A percentile compares a stretch with the other conserved stretches of the same genome.
These are phyloP conservation scores for Sus cebifrons DNA, from an alignment of 2,797 vertebrate species.

Conservation along the genomic window DNA sequence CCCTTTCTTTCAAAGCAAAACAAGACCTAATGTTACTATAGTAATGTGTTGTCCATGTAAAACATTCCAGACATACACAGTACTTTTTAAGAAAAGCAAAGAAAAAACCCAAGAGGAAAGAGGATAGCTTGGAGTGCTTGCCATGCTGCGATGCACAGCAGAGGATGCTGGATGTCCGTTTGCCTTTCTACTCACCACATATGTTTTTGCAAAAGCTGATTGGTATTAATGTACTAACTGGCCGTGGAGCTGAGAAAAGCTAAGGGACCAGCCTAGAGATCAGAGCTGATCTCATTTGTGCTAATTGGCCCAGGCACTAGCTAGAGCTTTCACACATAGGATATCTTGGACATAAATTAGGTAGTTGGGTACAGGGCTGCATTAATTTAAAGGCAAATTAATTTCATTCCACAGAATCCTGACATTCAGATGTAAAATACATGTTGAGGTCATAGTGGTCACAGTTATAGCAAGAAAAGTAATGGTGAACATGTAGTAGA, in stretches of 20 bases:
- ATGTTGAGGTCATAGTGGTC: neutral
- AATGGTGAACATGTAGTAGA: neutral
- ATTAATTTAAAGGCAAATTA: constrained; percentile 45
- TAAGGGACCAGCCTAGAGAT: neutral
- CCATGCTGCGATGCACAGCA: neutral
- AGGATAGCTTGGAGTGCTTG: neutral
- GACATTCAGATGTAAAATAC: constrained; percentile 14
- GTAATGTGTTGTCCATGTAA: constrained; percentile 40
- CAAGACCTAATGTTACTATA: constrained; percentile 55
- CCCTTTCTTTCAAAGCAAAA: constrained; percentile 60
- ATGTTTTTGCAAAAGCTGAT: neutral
- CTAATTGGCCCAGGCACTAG: neutral
- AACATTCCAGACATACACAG: neutral
- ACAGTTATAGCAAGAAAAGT: neutral
- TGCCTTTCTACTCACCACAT: neutral
- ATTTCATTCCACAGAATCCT: neutral
- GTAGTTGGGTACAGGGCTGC: neutral
- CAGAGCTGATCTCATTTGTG: neutral
- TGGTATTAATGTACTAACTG: neutral
- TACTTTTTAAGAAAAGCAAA: constrained; percentile 4
- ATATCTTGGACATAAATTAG: neutral
- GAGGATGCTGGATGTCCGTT: neutral
- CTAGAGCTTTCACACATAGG: neutral
- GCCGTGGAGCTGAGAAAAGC: neutral
- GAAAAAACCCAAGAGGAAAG: neutral